Evolutionary conservation across 2,113 vertebrate genomes (phyloP).

Genomic region (Semnornis frantzii): DNA sequence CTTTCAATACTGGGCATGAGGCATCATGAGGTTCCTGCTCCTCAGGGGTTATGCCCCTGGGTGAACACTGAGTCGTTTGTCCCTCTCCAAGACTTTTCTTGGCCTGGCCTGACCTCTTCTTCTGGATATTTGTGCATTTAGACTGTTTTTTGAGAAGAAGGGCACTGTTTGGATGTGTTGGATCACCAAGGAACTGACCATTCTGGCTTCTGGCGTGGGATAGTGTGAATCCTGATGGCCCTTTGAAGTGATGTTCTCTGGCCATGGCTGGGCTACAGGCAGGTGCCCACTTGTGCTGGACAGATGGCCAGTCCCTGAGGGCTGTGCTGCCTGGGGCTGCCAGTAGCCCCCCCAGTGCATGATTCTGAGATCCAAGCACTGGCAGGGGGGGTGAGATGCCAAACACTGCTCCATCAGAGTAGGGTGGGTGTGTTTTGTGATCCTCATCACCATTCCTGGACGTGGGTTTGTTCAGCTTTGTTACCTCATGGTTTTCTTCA

Average conservation of each 20-base stretch:
- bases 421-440: not conserved
- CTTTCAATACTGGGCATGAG: not conserved
- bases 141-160: not conserved
- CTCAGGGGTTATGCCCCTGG: not conserved
- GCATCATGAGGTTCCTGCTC: not conserved
- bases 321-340: not conserved
- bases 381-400: not conserved
- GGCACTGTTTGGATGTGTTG: too few relatives aligned
- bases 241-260: not conserved
- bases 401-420: not conserved
- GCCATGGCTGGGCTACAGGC: not conserved
- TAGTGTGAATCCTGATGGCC: not conserved
- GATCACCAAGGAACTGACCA: too few relatives aligned
- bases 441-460: fast-evolving
- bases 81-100: not conserved
- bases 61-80: not conserved
- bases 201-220: not conserved
- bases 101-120: not conserved
- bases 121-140: not conserved
- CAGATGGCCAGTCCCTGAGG: not conserved
- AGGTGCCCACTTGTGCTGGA: fast-evolving
- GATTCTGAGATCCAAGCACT: not conserved
- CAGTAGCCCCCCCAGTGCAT: not conserved
- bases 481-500: not conserved
- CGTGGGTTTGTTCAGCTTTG: not conserved